These are phyloP conservation scores for Diprion similis DNA, from an alignment of 1,140 invertebrate species.

Conservation along the genomic window DNA sequence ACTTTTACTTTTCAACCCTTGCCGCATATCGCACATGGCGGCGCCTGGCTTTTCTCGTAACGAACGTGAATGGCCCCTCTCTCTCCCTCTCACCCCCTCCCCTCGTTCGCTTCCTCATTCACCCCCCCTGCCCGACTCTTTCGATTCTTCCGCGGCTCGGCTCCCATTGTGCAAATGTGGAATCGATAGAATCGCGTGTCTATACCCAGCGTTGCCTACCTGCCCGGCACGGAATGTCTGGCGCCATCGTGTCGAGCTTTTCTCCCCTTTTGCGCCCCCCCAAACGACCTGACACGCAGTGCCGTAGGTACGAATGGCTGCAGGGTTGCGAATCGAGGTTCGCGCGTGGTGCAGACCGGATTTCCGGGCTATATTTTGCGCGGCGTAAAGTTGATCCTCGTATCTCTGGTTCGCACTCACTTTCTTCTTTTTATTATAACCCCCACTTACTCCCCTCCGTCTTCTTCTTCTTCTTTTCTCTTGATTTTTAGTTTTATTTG, in stretches of 20 bases:
- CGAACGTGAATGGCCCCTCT: conserved; percentile 10
- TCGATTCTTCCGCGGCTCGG: not conserved
- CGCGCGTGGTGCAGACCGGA: no score
- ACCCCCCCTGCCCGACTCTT: not conserved
- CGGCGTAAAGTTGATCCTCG: no score
- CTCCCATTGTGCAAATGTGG: conserved; percentile 42
- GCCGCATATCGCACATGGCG: not conserved
- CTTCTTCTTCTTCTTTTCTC: no score
- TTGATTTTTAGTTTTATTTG: no score
- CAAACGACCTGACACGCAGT: not conserved
- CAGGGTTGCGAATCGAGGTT: no score
- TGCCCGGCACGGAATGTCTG: conserved; percentile 50
- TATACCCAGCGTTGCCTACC: conserved; percentile 46
- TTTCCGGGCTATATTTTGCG: no score
- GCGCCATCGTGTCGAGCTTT: conserved; percentile 39
- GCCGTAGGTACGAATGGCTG: not conserved
- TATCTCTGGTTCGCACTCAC: no score
- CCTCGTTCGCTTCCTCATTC: not conserved
- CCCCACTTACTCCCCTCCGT: no score
- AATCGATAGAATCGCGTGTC: conserved; percentile 55
- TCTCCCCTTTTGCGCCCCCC: not conserved
- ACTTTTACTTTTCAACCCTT: conserved; percentile 28
- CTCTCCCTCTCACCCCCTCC: not conserved
- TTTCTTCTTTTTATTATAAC: no score
- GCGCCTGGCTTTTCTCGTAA: conserved; percentile 10